Conservation (phyloP, 2,797 vertebrate genomes). For the Ptychobarbus kaznakovi region DNA sequence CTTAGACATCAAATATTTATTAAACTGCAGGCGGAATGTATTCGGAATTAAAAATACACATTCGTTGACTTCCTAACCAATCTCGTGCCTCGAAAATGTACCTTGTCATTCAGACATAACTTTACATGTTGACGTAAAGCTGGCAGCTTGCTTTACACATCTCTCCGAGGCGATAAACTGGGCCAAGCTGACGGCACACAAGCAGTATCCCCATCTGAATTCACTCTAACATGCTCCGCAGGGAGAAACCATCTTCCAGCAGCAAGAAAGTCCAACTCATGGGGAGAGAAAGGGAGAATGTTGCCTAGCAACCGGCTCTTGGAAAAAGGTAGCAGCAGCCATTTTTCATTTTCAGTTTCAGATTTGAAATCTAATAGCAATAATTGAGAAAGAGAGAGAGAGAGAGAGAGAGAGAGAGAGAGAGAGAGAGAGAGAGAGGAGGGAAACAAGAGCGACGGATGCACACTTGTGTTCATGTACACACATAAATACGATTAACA, state of each 20-base stretch:
- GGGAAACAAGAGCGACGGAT: background rate
- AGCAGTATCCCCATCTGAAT: constrained; percentile 52
- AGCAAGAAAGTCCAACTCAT: constrained; percentile 67
- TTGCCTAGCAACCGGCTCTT: constrained; percentile 79
- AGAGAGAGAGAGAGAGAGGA: constrained; percentile 7
- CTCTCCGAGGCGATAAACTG: constrained; percentile 9
- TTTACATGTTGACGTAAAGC: constrained; percentile 12
- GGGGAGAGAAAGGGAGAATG: constrained; percentile 71
- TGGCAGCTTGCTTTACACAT: constrained; percentile 28
- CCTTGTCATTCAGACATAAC: constrained; percentile 8
- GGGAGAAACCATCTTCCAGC: constrained; percentile 81
- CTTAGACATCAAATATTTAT: background rate
- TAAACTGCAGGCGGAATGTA: background rate
- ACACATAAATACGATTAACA: constrained; percentile 35
- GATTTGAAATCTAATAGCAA: constrained; percentile 73
- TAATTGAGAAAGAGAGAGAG: constrained; percentile 45
- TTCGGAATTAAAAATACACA: background rate
- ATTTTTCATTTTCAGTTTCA: constrained; percentile 79
- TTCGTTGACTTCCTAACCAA: background rate
- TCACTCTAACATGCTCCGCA: constrained; percentile 54
- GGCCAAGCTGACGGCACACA: constrained; percentile 38
- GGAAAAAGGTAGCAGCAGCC: constrained; percentile 70
- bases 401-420: background rate
- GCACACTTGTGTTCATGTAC: background rate
- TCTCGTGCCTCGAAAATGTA: background rate